These are phyloP conservation scores for Nicator chloris DNA, from an alignment of 2,113 vertebrate genomes.

Conservation along the genomic window DNA sequence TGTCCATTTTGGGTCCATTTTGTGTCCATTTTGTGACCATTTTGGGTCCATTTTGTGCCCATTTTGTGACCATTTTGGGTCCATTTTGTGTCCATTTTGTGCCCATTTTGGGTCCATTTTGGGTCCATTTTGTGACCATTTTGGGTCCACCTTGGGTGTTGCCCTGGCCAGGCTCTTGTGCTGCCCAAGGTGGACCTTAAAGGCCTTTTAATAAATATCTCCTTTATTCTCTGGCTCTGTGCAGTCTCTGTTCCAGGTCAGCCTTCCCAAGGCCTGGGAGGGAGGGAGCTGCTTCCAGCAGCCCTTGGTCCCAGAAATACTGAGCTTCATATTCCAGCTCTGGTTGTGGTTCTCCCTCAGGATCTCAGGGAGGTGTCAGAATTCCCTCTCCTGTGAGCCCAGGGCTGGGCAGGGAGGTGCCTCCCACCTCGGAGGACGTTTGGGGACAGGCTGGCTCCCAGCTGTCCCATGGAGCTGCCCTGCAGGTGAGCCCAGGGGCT, in stretches of 20 bases:
- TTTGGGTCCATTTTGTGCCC: no score
- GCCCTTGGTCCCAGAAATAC: background rate
- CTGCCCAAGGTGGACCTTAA: no score
- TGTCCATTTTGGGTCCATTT: no score
- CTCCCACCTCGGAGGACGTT: rapidly evolving
- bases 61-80: no score
- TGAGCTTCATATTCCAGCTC: background rate
- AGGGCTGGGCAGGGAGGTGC: background rate
- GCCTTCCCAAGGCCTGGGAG: background rate
- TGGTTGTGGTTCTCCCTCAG: background rate
- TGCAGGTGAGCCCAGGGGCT: rapidly evolving
- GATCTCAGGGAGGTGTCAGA: background rate
- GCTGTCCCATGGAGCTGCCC: background rate
- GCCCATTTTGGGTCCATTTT: no score
- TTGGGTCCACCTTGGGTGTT: no score
- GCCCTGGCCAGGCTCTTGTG: no score
- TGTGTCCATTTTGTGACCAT: no score
- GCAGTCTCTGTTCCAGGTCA: background rate
- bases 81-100: no score
- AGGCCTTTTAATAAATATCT: no score
- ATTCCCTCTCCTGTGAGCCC: background rate
- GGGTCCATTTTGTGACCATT: no score
- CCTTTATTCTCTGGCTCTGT: no score
- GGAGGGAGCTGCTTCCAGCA: background rate
- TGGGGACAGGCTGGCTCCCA: background rate